phyloP scores from a whole-genome alignment of 2,113 vertebrate species.

The Petrocephalus microphthalmus region DNA sequence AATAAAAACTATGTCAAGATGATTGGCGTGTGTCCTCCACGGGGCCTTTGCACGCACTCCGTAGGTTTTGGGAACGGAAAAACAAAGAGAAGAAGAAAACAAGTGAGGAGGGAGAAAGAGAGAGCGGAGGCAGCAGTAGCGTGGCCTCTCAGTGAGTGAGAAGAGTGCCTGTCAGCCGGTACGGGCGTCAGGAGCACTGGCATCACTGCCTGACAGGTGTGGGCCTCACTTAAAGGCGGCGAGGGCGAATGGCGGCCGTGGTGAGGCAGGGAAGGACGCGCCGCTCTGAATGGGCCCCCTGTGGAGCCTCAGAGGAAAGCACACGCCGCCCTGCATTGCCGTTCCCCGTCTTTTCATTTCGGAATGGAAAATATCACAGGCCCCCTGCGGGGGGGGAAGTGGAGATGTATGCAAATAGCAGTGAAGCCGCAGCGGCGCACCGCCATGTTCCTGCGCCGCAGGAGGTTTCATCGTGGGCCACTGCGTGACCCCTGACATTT shows the following conservation, averaged over 20 bases:
- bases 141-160: not conserved
- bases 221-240: not conserved
- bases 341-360: not conserved
- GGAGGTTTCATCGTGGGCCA: not conserved
- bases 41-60: not conserved
- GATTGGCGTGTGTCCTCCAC: not conserved
- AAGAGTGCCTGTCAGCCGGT: not conserved
- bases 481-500: not conserved
- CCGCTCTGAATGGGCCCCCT: not conserved
- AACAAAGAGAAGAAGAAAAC: not conserved
- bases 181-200: not conserved
- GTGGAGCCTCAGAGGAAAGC: not conserved
- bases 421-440: not conserved
- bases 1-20: not conserved
- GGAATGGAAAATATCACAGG: not conserved
- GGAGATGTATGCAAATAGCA: not conserved
- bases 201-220: slow-evolving; percentile 15
- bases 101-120: not conserved
- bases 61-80: not conserved
- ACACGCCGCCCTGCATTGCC: not conserved
- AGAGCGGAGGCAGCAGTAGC: not conserved
- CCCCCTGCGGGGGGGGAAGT: not conserved
- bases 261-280: not conserved
- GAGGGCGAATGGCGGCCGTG: not conserved
- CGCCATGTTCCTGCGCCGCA: not conserved